Percentiles rank a stretch among this genome's conserved stretches.
These are phyloP conservation scores for Molossus alvarezi DNA, from an alignment of 2,797 vertebrate species.

Conservation along the genomic window DNA sequence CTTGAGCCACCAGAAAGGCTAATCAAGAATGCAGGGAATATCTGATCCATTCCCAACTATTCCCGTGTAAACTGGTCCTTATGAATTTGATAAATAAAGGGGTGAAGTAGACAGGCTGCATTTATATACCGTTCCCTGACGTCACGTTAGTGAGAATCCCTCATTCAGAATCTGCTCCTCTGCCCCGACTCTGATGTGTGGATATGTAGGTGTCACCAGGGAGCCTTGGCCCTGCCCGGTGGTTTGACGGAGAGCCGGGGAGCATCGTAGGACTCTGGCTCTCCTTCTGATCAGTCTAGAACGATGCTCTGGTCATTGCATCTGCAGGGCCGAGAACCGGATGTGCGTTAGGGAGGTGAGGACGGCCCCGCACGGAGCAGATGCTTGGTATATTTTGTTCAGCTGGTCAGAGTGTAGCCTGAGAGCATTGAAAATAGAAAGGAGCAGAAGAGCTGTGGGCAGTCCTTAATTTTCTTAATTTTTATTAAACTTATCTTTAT, in stretches of 20 bases:
- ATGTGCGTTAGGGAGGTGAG: background rate
- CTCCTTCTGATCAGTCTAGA: background rate
- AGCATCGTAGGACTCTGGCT: no score
- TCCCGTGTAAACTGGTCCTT: background rate
- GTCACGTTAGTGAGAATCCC: background rate
- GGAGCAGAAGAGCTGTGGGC: background rate
- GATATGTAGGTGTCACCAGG: background rate
- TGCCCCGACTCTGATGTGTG: background rate
- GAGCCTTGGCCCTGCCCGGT: rapidly evolving
- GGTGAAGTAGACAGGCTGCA: background rate
- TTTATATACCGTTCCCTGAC: rapidly evolving
- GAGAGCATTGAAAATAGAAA: background rate
- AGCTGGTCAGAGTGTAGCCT: background rate
- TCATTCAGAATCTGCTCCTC: background rate
- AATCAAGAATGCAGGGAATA: background rate
- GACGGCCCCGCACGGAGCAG: rapidly evolving
- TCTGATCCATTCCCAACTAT: background rate
- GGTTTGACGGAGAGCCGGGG: background rate
- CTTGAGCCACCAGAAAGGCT: background rate
- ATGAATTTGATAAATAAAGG: background rate
- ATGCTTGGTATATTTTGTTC: background rate
- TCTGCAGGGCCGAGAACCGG: background rate
- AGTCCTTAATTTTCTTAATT: background rate
- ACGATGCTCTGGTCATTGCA: rapidly evolving
- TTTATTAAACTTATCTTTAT: no score